phyloP scores from a whole-genome alignment of 2,113 vertebrate genomes.

The Lasiurus cinereus region DNA sequence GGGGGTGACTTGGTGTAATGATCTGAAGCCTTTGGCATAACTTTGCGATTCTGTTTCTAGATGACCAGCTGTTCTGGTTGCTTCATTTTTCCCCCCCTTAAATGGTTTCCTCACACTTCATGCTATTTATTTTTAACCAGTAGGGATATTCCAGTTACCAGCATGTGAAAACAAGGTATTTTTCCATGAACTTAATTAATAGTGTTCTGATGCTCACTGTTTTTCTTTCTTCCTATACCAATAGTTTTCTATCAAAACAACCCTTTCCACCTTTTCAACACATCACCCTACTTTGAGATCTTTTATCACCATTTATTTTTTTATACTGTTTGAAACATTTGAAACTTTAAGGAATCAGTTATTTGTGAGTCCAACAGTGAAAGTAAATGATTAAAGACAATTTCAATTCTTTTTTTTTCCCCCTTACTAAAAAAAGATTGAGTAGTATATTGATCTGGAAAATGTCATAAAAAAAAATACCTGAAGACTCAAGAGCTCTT shows the following conservation, averaged over 20 bases:
- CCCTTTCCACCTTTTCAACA: background rate
- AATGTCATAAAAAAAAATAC: background rate
- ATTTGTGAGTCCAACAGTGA: background rate
- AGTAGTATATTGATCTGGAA: background rate
- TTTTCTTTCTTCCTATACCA: background rate
- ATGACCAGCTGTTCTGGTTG: background rate
- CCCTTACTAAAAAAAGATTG: background rate
- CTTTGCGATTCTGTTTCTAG: background rate
- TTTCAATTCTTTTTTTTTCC: background rate
- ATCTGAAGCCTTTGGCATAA: background rate
- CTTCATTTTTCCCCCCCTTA: background rate
- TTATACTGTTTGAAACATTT: background rate
- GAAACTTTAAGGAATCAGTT: background rate
- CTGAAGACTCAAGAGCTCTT: background rate
- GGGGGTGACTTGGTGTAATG: background rate
- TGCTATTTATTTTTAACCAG: slow-evolving; percentile 78
- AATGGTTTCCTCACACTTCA: slow-evolving; percentile 55
- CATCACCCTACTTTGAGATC: background rate
- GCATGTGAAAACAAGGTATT: slow-evolving; percentile 60
- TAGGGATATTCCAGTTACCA: slow-evolving; percentile 35
- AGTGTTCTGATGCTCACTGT: background rate
- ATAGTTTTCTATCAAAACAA: slow-evolving; percentile 3
- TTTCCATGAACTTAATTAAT: slow-evolving; percentile 66
- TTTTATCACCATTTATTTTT: slow-evolving; percentile 9
- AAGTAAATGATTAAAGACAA: background rate